A percentile compares a stretch with the other conserved stretches of the same genome.
These are phyloP conservation scores for Mormyrus proboscirostris DNA, from an alignment of 2,797 vertebrate species.

Conservation along the genomic window DNA sequence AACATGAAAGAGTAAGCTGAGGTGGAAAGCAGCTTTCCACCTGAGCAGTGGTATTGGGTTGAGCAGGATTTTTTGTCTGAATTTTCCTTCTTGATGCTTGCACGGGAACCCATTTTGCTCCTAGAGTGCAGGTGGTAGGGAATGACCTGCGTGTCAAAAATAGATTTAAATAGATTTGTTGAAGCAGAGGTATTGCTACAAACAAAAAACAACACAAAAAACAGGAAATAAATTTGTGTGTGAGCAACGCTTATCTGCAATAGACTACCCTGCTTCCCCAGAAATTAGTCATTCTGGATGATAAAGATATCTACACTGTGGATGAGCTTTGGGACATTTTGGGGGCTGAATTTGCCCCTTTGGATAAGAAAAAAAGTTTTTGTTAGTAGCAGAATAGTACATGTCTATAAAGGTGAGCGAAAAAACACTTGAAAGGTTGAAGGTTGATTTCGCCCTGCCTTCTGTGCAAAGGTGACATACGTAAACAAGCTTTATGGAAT, in stretches of 20 bases:
- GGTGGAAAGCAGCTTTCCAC: too few relatives aligned
- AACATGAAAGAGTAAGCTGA: background rate
- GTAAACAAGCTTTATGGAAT: background rate
- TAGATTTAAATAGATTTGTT: background rate
- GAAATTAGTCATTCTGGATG: background rate
- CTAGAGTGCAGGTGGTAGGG: background rate
- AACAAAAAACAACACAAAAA: background rate
- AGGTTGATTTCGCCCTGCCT: background rate
- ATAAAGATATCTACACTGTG: background rate
- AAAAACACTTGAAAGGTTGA: background rate
- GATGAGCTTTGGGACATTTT: background rate
- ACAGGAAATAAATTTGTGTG: background rate
- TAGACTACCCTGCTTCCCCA: background rate
- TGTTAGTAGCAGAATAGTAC: background rate
- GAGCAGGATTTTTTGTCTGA: background rate
- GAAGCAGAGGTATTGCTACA: background rate
- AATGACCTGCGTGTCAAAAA: background rate
- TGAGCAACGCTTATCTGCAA: background rate
- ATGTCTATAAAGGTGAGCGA: background rate
- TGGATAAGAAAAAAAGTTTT: background rate
- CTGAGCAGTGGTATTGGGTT: background rate
- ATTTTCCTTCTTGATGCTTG: background rate
- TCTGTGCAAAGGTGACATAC: background rate
- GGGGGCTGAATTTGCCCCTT: background rate
- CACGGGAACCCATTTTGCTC: background rate